Percentiles rank a stretch among this genome's conserved stretches.
phyloP scores from a whole-genome alignment of 1,140 invertebrate species.

The Zaprionus taronus region DNA sequence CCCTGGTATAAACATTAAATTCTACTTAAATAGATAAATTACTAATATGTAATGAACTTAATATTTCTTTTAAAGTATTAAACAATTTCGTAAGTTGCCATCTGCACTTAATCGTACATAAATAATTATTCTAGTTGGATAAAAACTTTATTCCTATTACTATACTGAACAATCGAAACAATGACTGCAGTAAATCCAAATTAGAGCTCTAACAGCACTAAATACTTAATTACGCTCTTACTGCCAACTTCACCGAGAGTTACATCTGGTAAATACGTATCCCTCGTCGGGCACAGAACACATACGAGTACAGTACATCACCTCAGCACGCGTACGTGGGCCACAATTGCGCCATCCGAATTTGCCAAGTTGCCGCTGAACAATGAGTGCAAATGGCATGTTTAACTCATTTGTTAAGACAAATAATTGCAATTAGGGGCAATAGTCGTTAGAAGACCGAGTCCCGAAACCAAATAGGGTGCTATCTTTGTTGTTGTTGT shows the following conservation, averaged over 20 bases:
- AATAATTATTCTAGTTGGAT: too few relatives aligned
- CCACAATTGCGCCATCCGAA: constrained; percentile 10
- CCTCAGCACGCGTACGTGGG: constrained; percentile 10
- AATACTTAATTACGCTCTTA: neutral
- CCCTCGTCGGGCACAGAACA: neutral
- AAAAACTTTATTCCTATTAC: neutral
- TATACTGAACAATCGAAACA: neutral
- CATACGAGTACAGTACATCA: neutral
- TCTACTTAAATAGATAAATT: too few relatives aligned
- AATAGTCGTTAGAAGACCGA: constrained; percentile 2
- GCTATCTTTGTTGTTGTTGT: constrained; percentile 31
- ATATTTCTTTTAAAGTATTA: too few relatives aligned
- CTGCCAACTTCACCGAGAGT: neutral
- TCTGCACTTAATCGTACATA: too few relatives aligned
- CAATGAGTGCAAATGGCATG: constrained; percentile 14
- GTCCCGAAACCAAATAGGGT: neutral
- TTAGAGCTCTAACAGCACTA: neutral
- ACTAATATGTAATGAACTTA: too few relatives aligned
- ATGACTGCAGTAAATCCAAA: neutral
- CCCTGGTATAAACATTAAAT: too few relatives aligned
- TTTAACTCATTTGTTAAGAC: constrained; percentile 38
- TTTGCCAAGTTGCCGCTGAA: constrained; percentile 10
- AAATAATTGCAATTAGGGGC: constrained; percentile 42
- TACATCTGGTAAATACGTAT: neutral
- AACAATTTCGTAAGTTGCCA: too few relatives aligned